phyloP scores from a whole-genome alignment of 2,888 invertebrate genomes.

The Leuctra nigra region DNA sequence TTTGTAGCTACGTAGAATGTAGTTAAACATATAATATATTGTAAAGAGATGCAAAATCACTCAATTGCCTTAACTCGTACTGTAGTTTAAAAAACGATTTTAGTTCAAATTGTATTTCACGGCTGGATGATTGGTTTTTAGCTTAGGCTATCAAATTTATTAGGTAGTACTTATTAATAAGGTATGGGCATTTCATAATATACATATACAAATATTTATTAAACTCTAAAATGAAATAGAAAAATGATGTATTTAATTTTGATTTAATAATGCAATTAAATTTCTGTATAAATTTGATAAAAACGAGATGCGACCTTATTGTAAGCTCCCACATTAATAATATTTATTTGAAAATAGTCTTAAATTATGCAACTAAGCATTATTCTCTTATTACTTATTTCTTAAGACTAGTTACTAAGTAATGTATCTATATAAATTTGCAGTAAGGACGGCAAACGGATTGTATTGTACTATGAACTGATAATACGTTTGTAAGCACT shows the following conservation, averaged over 20 bases:
- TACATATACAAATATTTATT: not conserved
- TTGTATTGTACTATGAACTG: too few species aligned
- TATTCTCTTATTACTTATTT: too few species aligned
- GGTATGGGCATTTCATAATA: constrained; percentile 15
- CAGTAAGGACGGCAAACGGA: too few species aligned
- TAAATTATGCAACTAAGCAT: too few species aligned
- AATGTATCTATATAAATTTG: too few species aligned
- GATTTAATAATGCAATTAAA: not conserved
- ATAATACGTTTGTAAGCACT: too few species aligned
- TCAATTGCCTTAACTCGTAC: constrained; percentile 25
- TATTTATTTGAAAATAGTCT: too few species aligned
- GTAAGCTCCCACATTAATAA: too few species aligned
- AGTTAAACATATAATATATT: not conserved
- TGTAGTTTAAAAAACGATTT: not conserved
- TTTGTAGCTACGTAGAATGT: not conserved
- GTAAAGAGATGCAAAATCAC: constrained; percentile 17
- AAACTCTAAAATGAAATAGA: not conserved
- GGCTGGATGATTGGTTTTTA: constrained; percentile 5
- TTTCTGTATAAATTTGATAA: not conserved
- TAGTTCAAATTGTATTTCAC: constrained; percentile 3
- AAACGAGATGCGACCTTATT: too few species aligned
- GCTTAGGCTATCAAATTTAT: not conserved
- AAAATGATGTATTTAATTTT: not conserved
- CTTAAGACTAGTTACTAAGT: too few species aligned
- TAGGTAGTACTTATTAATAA: constrained; percentile 6